These are phyloP conservation scores for Nemapogon koenigi DNA, from an alignment of 2,888 invertebrate genomes.

Conservation along the genomic window DNA sequence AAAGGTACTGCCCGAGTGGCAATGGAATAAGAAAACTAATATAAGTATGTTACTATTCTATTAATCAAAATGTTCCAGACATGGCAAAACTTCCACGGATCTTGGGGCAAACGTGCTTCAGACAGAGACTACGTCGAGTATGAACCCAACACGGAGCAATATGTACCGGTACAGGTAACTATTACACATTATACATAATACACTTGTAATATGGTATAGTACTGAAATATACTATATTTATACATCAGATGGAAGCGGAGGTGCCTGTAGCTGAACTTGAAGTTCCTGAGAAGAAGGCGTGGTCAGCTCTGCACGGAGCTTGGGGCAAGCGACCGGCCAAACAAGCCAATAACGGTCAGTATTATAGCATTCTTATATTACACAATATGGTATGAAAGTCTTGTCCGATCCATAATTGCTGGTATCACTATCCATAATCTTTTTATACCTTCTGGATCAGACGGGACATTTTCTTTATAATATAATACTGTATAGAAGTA, in stretches of 20 bases:
- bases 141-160: slow-evolving; percentile 39
- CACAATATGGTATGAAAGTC: too few species aligned
- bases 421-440: too few species aligned
- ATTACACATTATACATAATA: background rate
- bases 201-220: too few species aligned
- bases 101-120: slow-evolving; percentile 72
- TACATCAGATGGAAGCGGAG: slow-evolving; percentile 4
- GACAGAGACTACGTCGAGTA: slow-evolving; percentile 42
- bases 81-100: slow-evolving; percentile 72
- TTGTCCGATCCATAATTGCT: too few species aligned
- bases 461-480: too few species aligned
- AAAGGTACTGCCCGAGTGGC: too few species aligned
- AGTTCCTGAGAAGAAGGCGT: slow-evolving; percentile 66
- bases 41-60: too few species aligned
- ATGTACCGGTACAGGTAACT: background rate
- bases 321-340: slow-evolving; percentile 76
- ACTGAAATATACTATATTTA: too few species aligned
- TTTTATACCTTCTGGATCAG: too few species aligned
- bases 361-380: too few species aligned
- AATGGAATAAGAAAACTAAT: too few species aligned
- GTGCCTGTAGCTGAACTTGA: slow-evolving; percentile 22
- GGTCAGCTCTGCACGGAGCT: slow-evolving; percentile 74
- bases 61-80: slow-evolving; percentile 54
- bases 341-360: slow-evolving; percentile 38
- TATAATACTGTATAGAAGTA: too few species aligned